Conservation (phyloP, 2,797 vertebrate genomes). For the Cheirogaleus major region DNA sequence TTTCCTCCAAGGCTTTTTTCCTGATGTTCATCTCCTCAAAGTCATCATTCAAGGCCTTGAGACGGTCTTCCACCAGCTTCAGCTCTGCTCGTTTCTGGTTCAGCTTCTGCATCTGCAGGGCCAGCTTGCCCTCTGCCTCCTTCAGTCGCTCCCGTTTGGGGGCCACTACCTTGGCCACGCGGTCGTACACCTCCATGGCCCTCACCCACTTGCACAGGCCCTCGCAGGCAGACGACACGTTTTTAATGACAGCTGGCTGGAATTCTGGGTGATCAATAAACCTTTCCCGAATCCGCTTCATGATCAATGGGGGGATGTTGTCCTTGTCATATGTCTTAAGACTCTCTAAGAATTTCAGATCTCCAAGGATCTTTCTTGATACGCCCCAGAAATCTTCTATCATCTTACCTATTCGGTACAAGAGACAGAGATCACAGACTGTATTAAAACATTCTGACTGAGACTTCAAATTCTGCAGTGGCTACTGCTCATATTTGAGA, state of each 20-base stretch:
- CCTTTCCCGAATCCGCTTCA: constrained; percentile 94
- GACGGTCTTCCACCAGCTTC: constrained; percentile 90
- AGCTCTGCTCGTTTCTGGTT: constrained; percentile 91
- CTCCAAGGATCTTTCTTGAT: constrained; percentile 95
- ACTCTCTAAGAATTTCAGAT: constrained; percentile 94
- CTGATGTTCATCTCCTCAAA: constrained; percentile 91
- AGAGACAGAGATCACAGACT: neutral
- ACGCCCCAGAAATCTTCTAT: constrained; percentile 95
- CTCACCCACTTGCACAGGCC: constrained; percentile 97
- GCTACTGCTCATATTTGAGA: neutral
- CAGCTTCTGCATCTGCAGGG: constrained; percentile 90
- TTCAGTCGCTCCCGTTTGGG: constrained; percentile 92
- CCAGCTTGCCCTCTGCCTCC: constrained; percentile 89
- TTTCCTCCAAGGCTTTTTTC: constrained; percentile 90
- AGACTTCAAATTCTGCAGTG: neutral
- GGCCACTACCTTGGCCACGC: constrained; percentile 93
- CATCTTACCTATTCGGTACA: constrained; percentile 92
- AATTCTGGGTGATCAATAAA: constrained; percentile 94
- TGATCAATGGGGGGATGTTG: constrained; percentile 89
- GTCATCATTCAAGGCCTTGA: constrained; percentile 90
- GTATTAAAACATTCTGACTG: neutral
- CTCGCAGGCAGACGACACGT: constrained; percentile 95
- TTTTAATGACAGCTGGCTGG: constrained; percentile 93
- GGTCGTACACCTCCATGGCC: constrained; percentile 95
- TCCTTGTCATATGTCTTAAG: constrained; percentile 94